phyloP scores from a whole-genome alignment of 2,113 vertebrate species.

The Lota lota region DNA sequence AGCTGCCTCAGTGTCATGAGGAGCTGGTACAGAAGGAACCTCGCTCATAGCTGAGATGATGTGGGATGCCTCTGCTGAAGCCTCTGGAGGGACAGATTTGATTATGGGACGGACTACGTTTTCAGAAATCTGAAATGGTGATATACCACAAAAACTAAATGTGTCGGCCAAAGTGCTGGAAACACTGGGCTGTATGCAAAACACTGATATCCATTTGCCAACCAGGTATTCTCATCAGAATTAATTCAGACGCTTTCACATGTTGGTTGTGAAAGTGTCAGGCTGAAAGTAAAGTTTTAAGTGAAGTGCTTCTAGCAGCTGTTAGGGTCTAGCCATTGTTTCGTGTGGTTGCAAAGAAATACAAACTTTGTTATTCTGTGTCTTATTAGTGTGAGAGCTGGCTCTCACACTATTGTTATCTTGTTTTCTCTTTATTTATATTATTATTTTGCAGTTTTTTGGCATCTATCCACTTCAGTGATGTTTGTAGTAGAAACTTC shows the following conservation, averaged over 20 bases:
- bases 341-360: too few relatives aligned
- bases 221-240: not conserved
- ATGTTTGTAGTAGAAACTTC: too few relatives aligned
- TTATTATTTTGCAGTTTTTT: too few relatives aligned
- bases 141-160: not conserved
- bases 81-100: conserved; percentile 69
- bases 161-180: not conserved
- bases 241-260: not conserved
- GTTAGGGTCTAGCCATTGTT: too few relatives aligned
- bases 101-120: not conserved
- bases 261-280: too few relatives aligned
- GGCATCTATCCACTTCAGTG: too few relatives aligned
- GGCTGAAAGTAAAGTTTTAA: too few relatives aligned
- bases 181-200: not conserved
- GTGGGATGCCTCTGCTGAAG: conserved; percentile 83
- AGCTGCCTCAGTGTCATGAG: conserved; percentile 65
- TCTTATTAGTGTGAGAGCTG: too few relatives aligned
- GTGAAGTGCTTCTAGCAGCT: too few relatives aligned
- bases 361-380: too few relatives aligned
- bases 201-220: not conserved
- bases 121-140: not conserved
- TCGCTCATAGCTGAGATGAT: conserved; percentile 93
- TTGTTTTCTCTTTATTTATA: too few relatives aligned
- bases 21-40: conserved; percentile 82
- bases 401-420: too few relatives aligned